phyloP scores from a whole-genome alignment of 2,888 invertebrate species.

The Dryadula phaetusa region DNA sequence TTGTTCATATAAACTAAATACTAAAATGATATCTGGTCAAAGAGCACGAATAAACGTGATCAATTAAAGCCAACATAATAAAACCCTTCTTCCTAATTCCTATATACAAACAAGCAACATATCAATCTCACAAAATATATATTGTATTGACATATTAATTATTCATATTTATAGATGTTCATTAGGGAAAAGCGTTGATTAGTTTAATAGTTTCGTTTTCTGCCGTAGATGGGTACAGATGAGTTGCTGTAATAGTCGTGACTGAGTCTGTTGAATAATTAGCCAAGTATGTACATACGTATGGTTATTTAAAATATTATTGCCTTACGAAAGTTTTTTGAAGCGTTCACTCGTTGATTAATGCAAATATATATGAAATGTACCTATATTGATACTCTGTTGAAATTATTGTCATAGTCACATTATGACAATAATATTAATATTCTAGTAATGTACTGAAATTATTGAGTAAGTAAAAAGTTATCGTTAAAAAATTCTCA shows the following conservation, averaged over 20 bases:
- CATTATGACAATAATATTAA: too few relatives aligned
- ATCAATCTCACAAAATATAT: slow-evolving; percentile 2
- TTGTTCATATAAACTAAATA: neutral
- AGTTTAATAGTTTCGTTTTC: slow-evolving; percentile 50
- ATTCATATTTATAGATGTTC: slow-evolving; percentile 32
- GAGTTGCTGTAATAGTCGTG: slow-evolving; percentile 70
- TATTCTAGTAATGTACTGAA: too few relatives aligned
- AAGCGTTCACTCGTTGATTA: slow-evolving; percentile 58
- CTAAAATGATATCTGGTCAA: slow-evolving; percentile 1
- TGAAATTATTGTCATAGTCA: too few relatives aligned
- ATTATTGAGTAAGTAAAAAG: too few relatives aligned
- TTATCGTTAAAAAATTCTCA: too few relatives aligned
- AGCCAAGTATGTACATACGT: slow-evolving; percentile 60
- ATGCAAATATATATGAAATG: slow-evolving; percentile 42
- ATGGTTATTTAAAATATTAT: slow-evolving; percentile 73
- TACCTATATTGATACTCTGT: neutral
- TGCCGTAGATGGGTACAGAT: slow-evolving; percentile 43
- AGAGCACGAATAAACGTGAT: slow-evolving; percentile 17
- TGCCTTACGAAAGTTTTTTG: slow-evolving; percentile 77
- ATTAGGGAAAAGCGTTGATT: slow-evolving; percentile 46
- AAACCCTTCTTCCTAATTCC: slow-evolving; percentile 15
- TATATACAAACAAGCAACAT: neutral
- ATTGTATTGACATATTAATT: slow-evolving; percentile 25
- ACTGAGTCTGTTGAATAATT: slow-evolving; percentile 73
- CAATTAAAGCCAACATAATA: slow-evolving; percentile 6